Percentiles rank a stretch among this genome's conserved stretches.
Evolutionary conservation across 2,888 invertebrate species (phyloP).

Genomic region (Amphipoea lucens): DNA sequence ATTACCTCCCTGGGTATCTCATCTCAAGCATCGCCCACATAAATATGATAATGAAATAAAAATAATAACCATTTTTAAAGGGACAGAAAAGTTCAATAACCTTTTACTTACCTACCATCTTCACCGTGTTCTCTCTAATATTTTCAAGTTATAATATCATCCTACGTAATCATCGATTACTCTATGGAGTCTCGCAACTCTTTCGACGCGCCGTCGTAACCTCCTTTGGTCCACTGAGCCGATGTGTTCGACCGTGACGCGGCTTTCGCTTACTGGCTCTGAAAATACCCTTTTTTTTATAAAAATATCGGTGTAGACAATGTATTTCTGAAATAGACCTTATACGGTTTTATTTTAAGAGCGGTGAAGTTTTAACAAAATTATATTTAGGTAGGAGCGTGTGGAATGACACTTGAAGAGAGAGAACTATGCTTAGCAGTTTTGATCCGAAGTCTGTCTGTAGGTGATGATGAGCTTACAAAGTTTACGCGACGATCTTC

Average conservation of each 20-base stretch:
- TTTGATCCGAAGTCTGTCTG: no score
- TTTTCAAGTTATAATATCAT: neutral
- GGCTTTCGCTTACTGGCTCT: conserved; percentile 8
- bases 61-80: neutral
- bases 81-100: no score
- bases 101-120: neutral
- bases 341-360: neutral
- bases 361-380: neutral
- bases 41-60: neutral
- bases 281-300: conserved; percentile 6
- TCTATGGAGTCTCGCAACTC: conserved; percentile 1
- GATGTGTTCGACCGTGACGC: conserved; percentile 29
- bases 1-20: neutral
- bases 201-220: conserved; percentile 28
- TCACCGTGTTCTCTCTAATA: neutral
- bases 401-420: no score
- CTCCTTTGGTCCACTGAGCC: conserved; percentile 41
- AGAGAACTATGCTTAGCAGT: no score
- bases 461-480: no score
- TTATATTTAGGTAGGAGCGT: neutral
- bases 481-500: neutral
- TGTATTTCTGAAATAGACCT: neutral
- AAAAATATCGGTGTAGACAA: neutral
- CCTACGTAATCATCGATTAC: neutral
- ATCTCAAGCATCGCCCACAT: neutral